phyloP scores from a whole-genome alignment of 2,888 invertebrate genomes.

The Xylocampa areola region DNA sequence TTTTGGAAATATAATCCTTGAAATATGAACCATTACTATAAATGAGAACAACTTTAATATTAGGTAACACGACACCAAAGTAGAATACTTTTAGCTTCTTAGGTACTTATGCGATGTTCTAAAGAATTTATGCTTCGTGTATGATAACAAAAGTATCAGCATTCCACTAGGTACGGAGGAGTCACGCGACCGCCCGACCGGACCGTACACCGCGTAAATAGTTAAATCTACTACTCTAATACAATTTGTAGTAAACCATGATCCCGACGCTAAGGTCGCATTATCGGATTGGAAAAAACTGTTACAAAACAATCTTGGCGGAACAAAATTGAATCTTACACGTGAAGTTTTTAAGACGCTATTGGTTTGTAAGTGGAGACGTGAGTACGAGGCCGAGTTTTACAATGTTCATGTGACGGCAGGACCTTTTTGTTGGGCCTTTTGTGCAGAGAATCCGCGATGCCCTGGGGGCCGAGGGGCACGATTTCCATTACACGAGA shows the following conservation, averaged over 20 bases:
- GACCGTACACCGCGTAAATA: constrained; percentile 80
- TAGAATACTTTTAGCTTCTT: constrained; percentile 13
- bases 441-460: constrained; percentile 86
- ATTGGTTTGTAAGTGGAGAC: constrained; percentile 70
- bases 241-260: constrained; percentile 90
- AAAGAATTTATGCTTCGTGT: constrained; percentile 41
- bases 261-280: constrained; percentile 89
- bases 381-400: constrained; percentile 84
- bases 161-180: constrained; percentile 51
- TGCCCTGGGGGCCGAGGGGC: constrained; percentile 83
- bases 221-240: constrained; percentile 89
- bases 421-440: constrained; percentile 88
- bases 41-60: constrained; percentile 11
- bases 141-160: constrained; percentile 58
- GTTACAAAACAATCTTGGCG: constrained; percentile 75
- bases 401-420: constrained; percentile 89
- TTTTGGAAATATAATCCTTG: constrained; percentile 16
- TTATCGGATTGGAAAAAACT: constrained; percentile 89
- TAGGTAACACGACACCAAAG: not conserved
- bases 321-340: constrained; percentile 72
- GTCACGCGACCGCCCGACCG: constrained; percentile 59
- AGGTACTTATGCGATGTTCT: constrained; percentile 25
- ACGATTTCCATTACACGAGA: constrained; percentile 88
- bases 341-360: constrained; percentile 65
- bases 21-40: constrained; percentile 17